phyloP scores from a whole-genome alignment of 2,888 invertebrate species.

The Junonia oenone region DNA sequence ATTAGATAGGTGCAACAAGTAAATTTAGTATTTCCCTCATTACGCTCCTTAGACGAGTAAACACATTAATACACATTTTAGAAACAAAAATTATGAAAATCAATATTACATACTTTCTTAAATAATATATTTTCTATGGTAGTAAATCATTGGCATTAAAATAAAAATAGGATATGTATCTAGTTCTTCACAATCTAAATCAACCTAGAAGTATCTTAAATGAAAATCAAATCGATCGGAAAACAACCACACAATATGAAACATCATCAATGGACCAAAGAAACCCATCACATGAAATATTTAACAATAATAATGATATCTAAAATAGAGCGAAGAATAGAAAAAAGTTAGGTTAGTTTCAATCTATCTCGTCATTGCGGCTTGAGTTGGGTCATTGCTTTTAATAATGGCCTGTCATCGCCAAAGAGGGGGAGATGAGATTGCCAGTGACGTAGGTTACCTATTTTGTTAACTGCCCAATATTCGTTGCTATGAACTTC shows the following conservation, averaged over 20 bases:
- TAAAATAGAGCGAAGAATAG: background rate
- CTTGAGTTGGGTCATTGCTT: constrained; percentile 28
- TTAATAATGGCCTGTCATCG: constrained; percentile 28
- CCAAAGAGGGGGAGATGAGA: constrained; percentile 15
- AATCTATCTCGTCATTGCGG: constrained; percentile 17
- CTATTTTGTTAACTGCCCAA: constrained; percentile 8
- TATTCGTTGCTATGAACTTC: background rate
- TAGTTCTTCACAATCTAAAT: too few relatives aligned
- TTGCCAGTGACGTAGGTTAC: constrained; percentile 11
- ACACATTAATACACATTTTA: too few relatives aligned
- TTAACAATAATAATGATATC: background rate
- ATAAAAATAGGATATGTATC: too few relatives aligned
- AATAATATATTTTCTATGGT: too few relatives aligned
- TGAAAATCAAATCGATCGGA: background rate
- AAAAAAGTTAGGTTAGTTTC: background rate
- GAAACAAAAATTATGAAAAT: too few relatives aligned
- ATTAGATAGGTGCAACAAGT: too few relatives aligned
- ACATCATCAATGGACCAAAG: background rate
- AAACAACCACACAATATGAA: background rate
- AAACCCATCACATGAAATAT: background rate
- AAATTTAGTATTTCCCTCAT: too few relatives aligned
- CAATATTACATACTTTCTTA: too few relatives aligned
- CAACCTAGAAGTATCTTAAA: too few relatives aligned
- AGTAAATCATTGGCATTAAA: too few relatives aligned
- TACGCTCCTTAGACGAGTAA: too few relatives aligned